Evolutionary conservation across 2,113 vertebrate genomes (phyloP), one percentile per base, ranked within the genome.

Genomic region (Nothoprocta perdicaria): DNA sequence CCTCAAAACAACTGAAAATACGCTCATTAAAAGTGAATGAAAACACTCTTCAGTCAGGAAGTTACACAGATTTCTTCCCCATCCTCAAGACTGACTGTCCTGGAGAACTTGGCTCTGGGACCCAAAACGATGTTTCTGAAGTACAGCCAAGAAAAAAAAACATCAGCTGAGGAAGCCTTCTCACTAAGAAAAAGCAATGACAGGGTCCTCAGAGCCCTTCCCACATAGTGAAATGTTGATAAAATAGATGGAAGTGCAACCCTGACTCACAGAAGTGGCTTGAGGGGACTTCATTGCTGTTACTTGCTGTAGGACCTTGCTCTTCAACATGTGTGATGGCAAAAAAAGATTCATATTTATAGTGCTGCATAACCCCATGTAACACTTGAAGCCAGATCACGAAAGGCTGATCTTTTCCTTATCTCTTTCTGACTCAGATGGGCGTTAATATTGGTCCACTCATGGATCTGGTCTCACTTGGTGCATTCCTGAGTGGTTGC

Each of bases 1-100:
- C 31, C 80, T 68, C 91, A 94, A 83, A 63, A 3, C 87, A 84
- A 67, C 61, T 75, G 73, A 69, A 91, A 92, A 91, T 4, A 63
- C 60, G 12, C 46, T 93, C 80, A 80, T 77, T 63, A 90, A 72
- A 93, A 92, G 65, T 61, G 46, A 90, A 94, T 75, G 73, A 80
- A 78, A 94, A 95, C 71, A 18, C 55, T 71, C 31, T 78, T 83
- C 73, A 52, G 50, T 26, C 85, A 91, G 60, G 82, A 62, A 35
- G 33, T 62, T 62, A 62, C 26, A 69, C 29, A 62, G 89, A 33
- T 60, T 94, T 63, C 60, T 55, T 60, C 6, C 23, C 21, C 23
- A 24, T 22, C 69, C 9, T 90, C 27, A 75, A 45, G 12, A 80
- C 0, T 26, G 4, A 80, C 0, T 26, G 4, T 19, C 19, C 33